A percentile compares a stretch with the other conserved stretches of the same genome.
Evolutionary conservation across 2,113 vertebrate species (phyloP).

Genomic region (Phyllopteryx taeniolatus): DNA sequence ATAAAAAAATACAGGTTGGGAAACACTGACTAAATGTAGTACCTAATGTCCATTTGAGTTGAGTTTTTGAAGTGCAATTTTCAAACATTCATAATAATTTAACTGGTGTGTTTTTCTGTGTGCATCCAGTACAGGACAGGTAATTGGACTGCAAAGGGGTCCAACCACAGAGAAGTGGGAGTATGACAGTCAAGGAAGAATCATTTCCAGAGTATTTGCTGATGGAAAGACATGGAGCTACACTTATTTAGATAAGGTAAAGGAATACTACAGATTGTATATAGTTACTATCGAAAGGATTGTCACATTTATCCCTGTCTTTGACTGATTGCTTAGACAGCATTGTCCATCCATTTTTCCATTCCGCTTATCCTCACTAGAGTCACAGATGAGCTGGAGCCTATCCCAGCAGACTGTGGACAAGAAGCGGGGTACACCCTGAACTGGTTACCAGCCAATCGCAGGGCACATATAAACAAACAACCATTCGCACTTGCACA

Average conservation of each 20-base stretch:
- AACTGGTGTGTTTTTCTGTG: constrained; percentile 14
- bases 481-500: too few relatives aligned
- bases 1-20: too few relatives aligned
- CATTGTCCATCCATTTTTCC: background rate
- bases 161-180: constrained; percentile 89
- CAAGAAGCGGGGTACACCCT: too few relatives aligned
- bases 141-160: constrained; percentile 90
- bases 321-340: background rate
- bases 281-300: background rate
- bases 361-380: too few relatives aligned
- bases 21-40: background rate
- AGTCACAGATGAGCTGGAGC: too few relatives aligned
- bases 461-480: too few relatives aligned
- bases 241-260: constrained; percentile 95
- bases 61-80: background rate
- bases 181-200: constrained; percentile 91
- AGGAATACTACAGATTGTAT: background rate
- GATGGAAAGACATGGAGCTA: constrained; percentile 98
- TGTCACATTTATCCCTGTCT: background rate
- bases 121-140: constrained; percentile 80
- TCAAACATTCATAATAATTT: background rate
- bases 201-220: constrained; percentile 90
- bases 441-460: too few relatives aligned
- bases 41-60: background rate
- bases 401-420: too few relatives aligned